These are phyloP conservation scores for Quiscalus mexicanus DNA, from an alignment of 2,113 vertebrate genomes.

Conservation along the genomic window DNA sequence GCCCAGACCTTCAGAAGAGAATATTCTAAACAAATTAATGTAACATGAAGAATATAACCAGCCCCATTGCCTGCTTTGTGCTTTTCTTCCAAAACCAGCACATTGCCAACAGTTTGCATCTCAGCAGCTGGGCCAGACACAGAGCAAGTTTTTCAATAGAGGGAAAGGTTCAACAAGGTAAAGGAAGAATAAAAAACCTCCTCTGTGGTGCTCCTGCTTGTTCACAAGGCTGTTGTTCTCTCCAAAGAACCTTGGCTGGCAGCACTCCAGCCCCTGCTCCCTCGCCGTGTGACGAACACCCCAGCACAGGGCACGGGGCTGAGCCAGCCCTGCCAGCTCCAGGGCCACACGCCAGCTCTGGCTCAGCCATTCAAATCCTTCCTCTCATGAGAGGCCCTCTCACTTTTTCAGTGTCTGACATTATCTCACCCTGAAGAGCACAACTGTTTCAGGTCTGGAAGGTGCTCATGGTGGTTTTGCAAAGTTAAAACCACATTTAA, in stretches of 20 bases:
- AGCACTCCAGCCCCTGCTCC: background rate
- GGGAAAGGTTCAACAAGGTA: background rate
- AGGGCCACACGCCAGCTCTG: background rate
- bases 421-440: background rate
- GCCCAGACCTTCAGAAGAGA: background rate
- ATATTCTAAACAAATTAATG: background rate
- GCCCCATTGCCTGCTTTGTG: rapidly evolving
- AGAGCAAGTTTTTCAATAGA: background rate
- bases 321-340: background rate
- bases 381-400: background rate
- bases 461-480: background rate
- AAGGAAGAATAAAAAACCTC: background rate
- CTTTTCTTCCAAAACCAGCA: background rate
- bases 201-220: background rate
- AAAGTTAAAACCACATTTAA: background rate
- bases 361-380: background rate
- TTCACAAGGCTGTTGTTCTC: background rate
- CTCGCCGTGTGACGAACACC: rapidly evolving
- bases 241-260: background rate
- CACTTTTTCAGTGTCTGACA: rapidly evolving
- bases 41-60: background rate
- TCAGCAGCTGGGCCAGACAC: background rate
- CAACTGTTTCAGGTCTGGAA: background rate
- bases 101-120: background rate
- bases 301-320: rapidly evolving